Evolutionary conservation across 1,140 invertebrate species (phyloP), one percentile per base, ranked within the genome.

Genomic region (Orchesella cincta): DNA sequence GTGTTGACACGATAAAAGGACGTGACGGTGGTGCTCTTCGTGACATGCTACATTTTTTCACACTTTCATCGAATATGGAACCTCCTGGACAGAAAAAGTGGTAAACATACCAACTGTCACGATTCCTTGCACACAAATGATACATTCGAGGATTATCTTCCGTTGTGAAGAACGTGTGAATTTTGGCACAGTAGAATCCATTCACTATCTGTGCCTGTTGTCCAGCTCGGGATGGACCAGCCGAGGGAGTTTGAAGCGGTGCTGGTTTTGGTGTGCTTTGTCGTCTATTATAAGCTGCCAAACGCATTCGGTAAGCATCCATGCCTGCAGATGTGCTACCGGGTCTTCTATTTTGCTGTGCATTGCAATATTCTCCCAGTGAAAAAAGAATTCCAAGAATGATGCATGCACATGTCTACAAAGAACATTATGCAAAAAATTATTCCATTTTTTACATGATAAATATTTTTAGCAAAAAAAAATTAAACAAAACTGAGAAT

Each of bases 31-130:
- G 8, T 33, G 62, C 62, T 18, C 39, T 46, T 46, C 39, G 8
- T 46, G 39, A 46, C n/a, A n/a, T n/a, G n/a, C n/a, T n/a, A 31
- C 62, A 67, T 67, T 67, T 67, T 31, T 31, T 31, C 62, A 67
- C 33, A 29, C 62, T 29, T 18, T 67, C 62, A 23, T 67, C 5
- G 29, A 67, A 67, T 33, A 67, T 5, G 29, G 62, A 12, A 12
- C 62, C 62, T 8, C 33, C 1, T 67, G 62, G 62, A 33, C 62
- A 67, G 23, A 33, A 67, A 33, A 31, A 67, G 31, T 67, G 62
- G 31, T 67, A 67, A 2, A 67, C 62, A n/a, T 67, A 67, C 62
- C 62, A 67, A 67, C n/a, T 67, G 31, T 67, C 62, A 67, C 62
- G 62, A 29, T 12, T 33, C 14, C 62, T 8, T 67, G 62, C 62